Percentiles rank a stretch among this genome's conserved stretches.
phyloP scores from a whole-genome alignment of 2,797 vertebrate species.

The Hippoglossus hippoglossus region DNA sequence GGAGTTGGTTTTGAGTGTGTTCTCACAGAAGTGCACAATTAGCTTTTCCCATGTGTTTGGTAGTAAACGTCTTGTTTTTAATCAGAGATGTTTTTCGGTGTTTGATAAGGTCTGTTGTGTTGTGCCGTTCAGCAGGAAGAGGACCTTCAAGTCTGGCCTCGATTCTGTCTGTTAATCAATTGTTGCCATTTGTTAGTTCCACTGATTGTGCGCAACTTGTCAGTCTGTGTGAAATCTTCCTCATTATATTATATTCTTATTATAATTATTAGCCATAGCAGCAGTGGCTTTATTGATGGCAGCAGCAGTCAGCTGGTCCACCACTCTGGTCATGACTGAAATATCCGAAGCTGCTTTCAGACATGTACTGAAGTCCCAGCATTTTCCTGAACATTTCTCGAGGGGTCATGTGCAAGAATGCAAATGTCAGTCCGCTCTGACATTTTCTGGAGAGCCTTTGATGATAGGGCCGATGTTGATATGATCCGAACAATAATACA shows the following conservation, averaged over 20 bases:
- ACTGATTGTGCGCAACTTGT: conserved; percentile 1
- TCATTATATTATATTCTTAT: neutral
- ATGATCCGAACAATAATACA: no score
- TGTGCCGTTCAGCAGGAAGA: conserved; percentile 19
- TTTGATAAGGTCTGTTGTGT: conserved; percentile 29
- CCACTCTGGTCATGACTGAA: neutral
- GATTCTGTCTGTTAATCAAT: conserved; percentile 1
- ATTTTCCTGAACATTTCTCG: no score
- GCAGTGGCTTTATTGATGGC: neutral
- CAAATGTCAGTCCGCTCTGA: no score
- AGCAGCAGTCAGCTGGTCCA: neutral
- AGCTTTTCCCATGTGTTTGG: conserved; percentile 8
- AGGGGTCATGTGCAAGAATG: no score
- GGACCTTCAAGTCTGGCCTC: conserved; percentile 5
- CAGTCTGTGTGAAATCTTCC: neutral
- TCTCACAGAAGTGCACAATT: conserved; percentile 4
- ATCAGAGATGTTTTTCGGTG: conserved; percentile 9
- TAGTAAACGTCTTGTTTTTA: conserved; percentile 14
- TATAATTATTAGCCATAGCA: neutral
- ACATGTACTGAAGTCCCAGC: no score
- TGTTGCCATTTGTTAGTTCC: conserved; percentile 2
- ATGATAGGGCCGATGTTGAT: no score
- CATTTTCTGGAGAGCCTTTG: no score
- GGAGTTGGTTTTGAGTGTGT: conserved; percentile 1
- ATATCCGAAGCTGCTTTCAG: no score